Evolutionary conservation across 2,797 vertebrate genomes (phyloP).

Genomic region (Falco columbarius): DNA sequence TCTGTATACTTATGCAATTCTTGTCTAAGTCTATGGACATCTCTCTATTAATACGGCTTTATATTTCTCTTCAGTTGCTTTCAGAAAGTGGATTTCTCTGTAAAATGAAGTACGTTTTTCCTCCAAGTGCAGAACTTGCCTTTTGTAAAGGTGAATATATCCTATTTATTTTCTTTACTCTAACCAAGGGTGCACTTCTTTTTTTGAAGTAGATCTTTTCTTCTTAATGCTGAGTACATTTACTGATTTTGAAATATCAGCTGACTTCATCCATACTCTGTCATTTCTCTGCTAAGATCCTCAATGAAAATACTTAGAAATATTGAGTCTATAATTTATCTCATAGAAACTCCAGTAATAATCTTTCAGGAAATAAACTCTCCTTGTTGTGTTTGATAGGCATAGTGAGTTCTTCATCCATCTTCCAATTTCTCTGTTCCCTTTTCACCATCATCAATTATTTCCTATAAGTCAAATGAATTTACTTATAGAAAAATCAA

Average conservation of each 20-base stretch:
- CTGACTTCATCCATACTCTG: neutral
- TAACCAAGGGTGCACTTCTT: neutral
- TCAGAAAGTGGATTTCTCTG: neutral
- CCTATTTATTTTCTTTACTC: neutral
- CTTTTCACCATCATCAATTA: neutral
- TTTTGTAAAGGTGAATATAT: neutral
- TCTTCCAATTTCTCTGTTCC: neutral
- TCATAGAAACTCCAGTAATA: neutral
- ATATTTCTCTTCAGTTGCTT: neutral
- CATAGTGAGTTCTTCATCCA: neutral
- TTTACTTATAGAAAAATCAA: neutral
- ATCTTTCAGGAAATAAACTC: neutral
- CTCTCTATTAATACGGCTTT: neutral
- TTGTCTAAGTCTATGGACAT: neutral
- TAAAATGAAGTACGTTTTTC: neutral
- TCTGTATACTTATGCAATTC: neutral
- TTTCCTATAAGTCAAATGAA: neutral
- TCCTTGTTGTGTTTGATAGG: neutral
- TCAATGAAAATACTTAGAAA: neutral
- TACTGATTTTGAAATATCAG: neutral
- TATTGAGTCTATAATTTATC: neutral
- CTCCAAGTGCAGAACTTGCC: neutral
- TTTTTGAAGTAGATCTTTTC: neutral
- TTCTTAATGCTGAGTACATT: neutral
- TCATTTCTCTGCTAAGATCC: neutral